Evolutionary conservation across 2,797 vertebrate species (phyloP), one percentile per base, ranked within the genome.

Genomic region (Smutsia gigantea): DNA sequence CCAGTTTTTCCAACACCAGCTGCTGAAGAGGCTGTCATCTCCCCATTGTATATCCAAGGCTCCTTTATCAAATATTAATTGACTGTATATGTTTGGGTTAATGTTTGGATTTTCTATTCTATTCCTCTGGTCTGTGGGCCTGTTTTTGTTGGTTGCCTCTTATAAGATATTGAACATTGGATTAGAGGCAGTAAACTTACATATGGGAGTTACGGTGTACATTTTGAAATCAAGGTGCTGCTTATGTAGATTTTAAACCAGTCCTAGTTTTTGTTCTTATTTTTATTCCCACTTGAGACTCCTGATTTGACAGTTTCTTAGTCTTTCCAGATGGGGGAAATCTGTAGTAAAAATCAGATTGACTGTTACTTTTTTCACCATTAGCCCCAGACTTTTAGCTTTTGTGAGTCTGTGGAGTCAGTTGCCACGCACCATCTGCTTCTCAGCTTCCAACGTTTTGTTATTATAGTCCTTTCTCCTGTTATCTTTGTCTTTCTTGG

Each of bases 401-500:
- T 86, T 87, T 71, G 31, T 74, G 53, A 92, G 27, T 78, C 71
- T 87, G 17, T 74, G 14, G 63, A 86, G 7, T 86, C 21, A 77
- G n/a, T 90, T 94, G 69, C 53, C 34, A 63, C 25, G 64, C 46
- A 64, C 81, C 51, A 31, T 87, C 68, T 92, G 63, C 57, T 78
- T 82, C 46, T 72, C 17, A 87, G 64, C 34, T 94, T 88, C 39
- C 37, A 53, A 34, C 71, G 31, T 78, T 94, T 94, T 74, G 49
- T 87, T 83, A 19, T 34, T 85, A 0, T 64, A 25, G 61, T 82
- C 34, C 68, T 69, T 17, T 84, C 31, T 89, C 12, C 19, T 17
- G 27, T 89, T 95, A 64, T 95, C 46, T 96, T 92, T 53, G 66
- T 94, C n/a, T 23, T 82, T 78, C 78, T 68, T 21, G 39, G 23